These are phyloP conservation scores for Taphrorychus bicolor DNA, from an alignment of 2,888 invertebrate genomes.

Conservation along the genomic window DNA sequence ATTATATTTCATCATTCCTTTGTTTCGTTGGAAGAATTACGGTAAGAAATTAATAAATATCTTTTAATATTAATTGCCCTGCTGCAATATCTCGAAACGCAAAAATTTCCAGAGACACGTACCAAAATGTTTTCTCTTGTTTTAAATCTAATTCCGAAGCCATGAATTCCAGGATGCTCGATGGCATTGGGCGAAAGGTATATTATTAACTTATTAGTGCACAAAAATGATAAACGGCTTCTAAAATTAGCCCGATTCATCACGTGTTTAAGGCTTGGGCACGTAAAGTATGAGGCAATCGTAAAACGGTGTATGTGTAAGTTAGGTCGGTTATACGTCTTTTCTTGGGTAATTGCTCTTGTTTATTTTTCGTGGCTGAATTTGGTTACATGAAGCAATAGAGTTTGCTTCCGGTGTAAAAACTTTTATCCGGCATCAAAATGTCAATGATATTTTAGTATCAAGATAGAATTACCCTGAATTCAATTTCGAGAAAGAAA, in stretches of 20 bases:
- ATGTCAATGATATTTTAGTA: no score
- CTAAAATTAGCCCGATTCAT: slow-evolving; percentile 16
- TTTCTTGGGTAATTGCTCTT: slow-evolving; percentile 18
- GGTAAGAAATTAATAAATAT: slow-evolving; percentile 39
- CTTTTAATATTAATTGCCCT: slow-evolving; percentile 8
- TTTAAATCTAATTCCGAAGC: no score
- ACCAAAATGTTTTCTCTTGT: no score
- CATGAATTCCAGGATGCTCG: background rate
- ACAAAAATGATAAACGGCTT: slow-evolving; percentile 4
- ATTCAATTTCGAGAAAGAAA: no score
- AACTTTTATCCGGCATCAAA: no score
- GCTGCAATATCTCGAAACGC: background rate
- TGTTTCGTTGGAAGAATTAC: slow-evolving; percentile 46
- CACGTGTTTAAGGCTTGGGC: background rate
- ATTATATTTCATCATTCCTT: slow-evolving; percentile 47
- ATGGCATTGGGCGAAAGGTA: background rate
- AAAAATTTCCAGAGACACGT: no score
- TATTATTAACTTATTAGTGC: background rate
- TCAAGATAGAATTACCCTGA: no score
- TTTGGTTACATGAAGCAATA: slow-evolving; percentile 22
- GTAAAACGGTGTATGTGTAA: slow-evolving; percentile 10
- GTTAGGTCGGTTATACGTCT: slow-evolving; percentile 7
- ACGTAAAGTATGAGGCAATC: slow-evolving; percentile 11
- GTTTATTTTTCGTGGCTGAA: slow-evolving; percentile 23
- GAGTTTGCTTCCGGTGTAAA: slow-evolving; percentile 17